Conservation (phyloP, 2,113 vertebrate species). For the Tachysurus fulvidraco region DNA sequence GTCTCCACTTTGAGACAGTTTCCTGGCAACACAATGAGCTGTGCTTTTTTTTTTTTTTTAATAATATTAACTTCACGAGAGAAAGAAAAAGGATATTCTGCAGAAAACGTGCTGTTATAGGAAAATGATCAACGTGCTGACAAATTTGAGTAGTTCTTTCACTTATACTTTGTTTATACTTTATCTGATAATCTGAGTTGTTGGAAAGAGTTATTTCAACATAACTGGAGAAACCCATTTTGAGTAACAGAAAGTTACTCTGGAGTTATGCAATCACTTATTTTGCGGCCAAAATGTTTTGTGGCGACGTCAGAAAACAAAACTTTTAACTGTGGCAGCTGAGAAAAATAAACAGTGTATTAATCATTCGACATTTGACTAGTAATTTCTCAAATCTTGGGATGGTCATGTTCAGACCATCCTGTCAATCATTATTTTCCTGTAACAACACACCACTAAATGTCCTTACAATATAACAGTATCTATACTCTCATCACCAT, state of each 20-base stretch:
- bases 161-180: not conserved
- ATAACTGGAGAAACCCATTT: not conserved
- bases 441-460: not conserved
- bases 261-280: not conserved
- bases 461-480: not conserved
- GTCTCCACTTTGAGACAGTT: not conserved
- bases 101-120: not conserved
- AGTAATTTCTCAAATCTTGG: not conserved
- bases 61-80: not conserved
- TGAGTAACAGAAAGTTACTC: not conserved
- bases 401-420: not conserved
- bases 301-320: not conserved
- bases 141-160: not conserved
- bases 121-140: not conserved
- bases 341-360: not conserved
- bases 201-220: not conserved
- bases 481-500: not conserved
- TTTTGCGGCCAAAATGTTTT: not conserved
- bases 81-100: not conserved
- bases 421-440: not conserved
- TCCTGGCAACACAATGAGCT: not conserved
- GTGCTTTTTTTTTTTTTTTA: not conserved
- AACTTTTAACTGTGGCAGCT: not conserved
- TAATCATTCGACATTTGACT: not conserved
- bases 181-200: not conserved